phyloP scores from a whole-genome alignment of 2,888 invertebrate species.

The Tiphia femorata region DNA sequence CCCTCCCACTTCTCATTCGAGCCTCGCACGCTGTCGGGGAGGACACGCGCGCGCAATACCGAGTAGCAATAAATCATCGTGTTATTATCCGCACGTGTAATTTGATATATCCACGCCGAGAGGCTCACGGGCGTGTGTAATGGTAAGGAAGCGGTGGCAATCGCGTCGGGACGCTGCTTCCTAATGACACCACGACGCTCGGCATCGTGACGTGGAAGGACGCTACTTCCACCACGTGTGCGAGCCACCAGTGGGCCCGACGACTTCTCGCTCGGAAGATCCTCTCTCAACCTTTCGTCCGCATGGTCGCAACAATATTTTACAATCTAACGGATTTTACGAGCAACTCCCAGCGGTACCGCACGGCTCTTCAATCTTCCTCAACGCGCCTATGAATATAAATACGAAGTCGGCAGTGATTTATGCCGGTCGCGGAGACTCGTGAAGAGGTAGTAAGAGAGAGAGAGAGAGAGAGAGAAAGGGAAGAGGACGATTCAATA shows the following conservation, averaged over 20 bases:
- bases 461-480: conserved; percentile 24
- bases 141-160: too few species aligned
- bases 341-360: conserved; percentile 56
- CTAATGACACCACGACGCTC: too few species aligned
- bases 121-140: too few species aligned
- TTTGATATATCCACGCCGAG: conserved; percentile 13
- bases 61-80: conserved; percentile 27
- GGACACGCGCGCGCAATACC: conserved; percentile 6
- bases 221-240: too few species aligned
- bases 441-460: conserved; percentile 19
- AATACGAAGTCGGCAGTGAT: conserved; percentile 62
- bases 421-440: conserved; percentile 53
- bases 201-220: too few species aligned
- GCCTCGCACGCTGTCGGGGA: not conserved
- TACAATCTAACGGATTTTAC: conserved; percentile 63
- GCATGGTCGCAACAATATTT: conserved; percentile 61
- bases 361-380: conserved; percentile 63
- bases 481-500: conserved; percentile 54
- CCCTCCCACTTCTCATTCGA: conserved; percentile 6
- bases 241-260: too few species aligned
- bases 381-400: conserved; percentile 64
- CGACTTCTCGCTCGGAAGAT: conserved; percentile 23
- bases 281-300: conserved; percentile 34
- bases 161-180: too few species aligned
- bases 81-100: conserved; percentile 12